These are phyloP conservation scores for Hydrozoanthus tunicans DNA, from an alignment of 64 coral and sea anemone genomes.

Conservation along the genomic window DNA sequence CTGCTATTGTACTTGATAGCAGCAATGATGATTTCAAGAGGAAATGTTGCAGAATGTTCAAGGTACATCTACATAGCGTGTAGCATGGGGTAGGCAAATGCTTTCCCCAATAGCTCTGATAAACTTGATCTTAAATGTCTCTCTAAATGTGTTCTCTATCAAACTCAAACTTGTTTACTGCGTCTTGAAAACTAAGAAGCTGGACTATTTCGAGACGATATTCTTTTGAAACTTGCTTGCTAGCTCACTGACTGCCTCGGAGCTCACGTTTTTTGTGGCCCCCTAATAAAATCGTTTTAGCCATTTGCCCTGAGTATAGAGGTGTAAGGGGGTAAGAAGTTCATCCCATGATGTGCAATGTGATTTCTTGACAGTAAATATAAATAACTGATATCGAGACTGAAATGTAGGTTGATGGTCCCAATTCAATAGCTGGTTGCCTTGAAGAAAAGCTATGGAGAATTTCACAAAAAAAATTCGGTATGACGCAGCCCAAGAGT, in stretches of 20 bases:
- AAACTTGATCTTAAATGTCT: no score
- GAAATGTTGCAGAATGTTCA: constrained; percentile 36
- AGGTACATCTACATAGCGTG: neutral
- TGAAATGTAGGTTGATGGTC: constrained; percentile 27
- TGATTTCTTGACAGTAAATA: neutral
- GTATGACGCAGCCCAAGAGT: constrained; percentile 7
- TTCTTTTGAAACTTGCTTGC: no score
- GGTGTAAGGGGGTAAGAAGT: no score
- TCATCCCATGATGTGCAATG: neutral
- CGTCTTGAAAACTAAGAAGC: no score
- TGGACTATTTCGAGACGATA: no score
- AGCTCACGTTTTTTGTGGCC: no score
- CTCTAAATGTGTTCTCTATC: no score
- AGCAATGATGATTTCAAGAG: constrained; percentile 33
- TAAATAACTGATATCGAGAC: neutral
- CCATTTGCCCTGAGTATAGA: no score
- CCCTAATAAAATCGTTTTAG: no score
- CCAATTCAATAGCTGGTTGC: neutral
- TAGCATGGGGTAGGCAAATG: neutral
- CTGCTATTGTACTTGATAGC: constrained; percentile 44
- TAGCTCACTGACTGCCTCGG: no score
- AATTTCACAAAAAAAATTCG: constrained; percentile 31
- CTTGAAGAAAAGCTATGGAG: constrained; percentile 37
- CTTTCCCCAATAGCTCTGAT: neutral
- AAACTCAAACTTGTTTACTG: no score